These are phyloP conservation scores for Parazoanthus swiftii DNA, from an alignment of 92 coral and sea anemone species.

Conservation along the genomic window DNA sequence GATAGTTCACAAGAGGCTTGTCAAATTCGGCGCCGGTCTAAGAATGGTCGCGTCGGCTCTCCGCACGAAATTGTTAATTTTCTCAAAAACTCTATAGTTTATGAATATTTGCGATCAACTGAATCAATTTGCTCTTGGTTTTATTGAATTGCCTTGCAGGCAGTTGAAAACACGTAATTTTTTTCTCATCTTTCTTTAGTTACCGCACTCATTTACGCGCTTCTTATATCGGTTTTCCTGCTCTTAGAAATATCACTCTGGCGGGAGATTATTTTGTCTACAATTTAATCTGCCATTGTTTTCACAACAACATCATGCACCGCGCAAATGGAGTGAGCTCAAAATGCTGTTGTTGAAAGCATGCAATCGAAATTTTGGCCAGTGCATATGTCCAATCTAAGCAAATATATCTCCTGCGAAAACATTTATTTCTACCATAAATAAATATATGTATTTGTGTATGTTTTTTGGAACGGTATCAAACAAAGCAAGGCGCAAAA, in stretches of 20 bases:
- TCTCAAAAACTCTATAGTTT: neutral
- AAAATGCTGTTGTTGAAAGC: neutral
- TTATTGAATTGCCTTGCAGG: neutral
- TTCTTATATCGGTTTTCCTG: slow-evolving; percentile 14
- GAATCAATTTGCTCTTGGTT: neutral
- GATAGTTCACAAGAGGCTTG: slow-evolving; percentile 15
- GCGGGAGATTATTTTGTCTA: slow-evolving; percentile 20
- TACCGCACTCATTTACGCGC: neutral
- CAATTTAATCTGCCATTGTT: slow-evolving; percentile 27
- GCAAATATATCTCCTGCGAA: neutral
- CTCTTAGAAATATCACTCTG: neutral
- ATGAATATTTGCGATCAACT: neutral
- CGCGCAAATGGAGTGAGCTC: neutral
- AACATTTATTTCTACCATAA: no score
- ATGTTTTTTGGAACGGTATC: neutral
- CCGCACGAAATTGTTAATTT: neutral
- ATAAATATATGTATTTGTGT: neutral
- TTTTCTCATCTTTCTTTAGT: neutral
- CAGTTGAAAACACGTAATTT: neutral
- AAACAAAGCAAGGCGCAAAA: neutral
- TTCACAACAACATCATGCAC: neutral
- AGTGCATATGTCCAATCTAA: neutral
- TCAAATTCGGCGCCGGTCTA: slow-evolving; percentile 6
- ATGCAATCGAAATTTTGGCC: neutral
- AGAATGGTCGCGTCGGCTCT: neutral